Base-by-base conservation (phyloP, 2,113 vertebrate genomes). In the Corythaeola cristata region DNA sequence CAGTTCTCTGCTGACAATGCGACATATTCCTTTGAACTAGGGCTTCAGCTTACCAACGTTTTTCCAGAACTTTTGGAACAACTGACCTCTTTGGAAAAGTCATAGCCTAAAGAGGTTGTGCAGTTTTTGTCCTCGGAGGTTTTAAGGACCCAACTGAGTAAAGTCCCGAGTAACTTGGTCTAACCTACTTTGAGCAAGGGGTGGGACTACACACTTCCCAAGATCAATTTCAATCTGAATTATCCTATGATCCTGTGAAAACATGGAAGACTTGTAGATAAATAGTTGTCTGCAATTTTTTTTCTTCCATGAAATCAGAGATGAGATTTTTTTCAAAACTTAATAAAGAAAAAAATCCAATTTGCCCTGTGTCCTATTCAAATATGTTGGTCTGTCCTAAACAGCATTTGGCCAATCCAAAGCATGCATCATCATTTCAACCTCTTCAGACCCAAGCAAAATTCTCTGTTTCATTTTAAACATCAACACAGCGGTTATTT, bases 1-100 rank as follows among this genome's bases (percentile, higher is more conserved):
- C 30, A 50, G 58, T 37, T 84, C 80, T 93, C 68, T 95, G 94
- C 92, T 96, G 94, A 87, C 95, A 63, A 10, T 11, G 67, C 5
- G 2, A 73, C 88, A 12, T 8, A 41, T 6, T 87, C 22, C 53
- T 85, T 81, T 67, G 39, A 91, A 89, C 49, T 3, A 52, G 15
- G 24, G 66, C 84, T 93, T 96, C 84, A 82, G n/a, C n/a, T 95
- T 92, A 91, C 64, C 1, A 0, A 20, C 3, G 12, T 60, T 82
- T 81, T 72, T 39, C 66, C 58, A 85, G 74, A 78, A 75, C 39
- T 68, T 21, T 27, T 74, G 32, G 28, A 89, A 62, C 30, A 53
- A 68, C 17, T 45, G 67, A 88, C 59, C 71, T 83, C 63, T 84
- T 53, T 76, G 37, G 32, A 86, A 84, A 41, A 93, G 68, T 85